Evolutionary conservation across 1,140 invertebrate species (phyloP).

Genomic region (Tribolium castaneum): DNA sequence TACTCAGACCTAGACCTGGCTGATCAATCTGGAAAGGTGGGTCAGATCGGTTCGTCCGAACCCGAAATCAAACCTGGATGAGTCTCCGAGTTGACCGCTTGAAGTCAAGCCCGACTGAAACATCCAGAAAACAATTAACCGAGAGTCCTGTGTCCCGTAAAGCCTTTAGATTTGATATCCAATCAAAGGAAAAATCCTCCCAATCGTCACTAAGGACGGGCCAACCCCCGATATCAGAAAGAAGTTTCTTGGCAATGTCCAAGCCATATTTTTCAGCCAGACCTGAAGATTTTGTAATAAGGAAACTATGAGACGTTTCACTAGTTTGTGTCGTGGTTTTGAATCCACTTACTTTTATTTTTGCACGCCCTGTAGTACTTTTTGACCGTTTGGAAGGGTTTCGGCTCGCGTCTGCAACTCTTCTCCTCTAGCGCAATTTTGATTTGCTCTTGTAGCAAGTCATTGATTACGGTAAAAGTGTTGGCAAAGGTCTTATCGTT

Average conservation of each 20-base stretch:
- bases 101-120: slow-evolving; percentile 85
- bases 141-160: slow-evolving; percentile 81
- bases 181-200: slow-evolving; percentile 72
- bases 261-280: slow-evolving; percentile 61
- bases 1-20: slow-evolving; percentile 82
- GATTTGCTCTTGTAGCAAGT: slow-evolving; percentile 41
- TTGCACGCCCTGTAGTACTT: slow-evolving; percentile 42
- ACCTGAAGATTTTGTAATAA: slow-evolving; percentile 26
- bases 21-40: slow-evolving; percentile 81
- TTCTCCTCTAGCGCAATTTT: slow-evolving; percentile 32
- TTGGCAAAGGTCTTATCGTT: slow-evolving; percentile 81
- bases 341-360: slow-evolving; percentile 2
- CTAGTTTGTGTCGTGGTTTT: neutral
- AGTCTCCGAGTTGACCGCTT: slow-evolving; percentile 84
- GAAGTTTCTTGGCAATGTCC: slow-evolving; percentile 62
- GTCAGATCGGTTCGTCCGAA: neutral
- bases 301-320: slow-evolving; percentile 17
- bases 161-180: slow-evolving; percentile 82
- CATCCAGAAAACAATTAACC: slow-evolving; percentile 87
- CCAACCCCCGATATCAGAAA: slow-evolving; percentile 70
- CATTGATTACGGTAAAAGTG: slow-evolving; percentile 78
- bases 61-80: slow-evolving; percentile 77
- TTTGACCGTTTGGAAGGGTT: slow-evolving; percentile 39
- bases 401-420: slow-evolving; percentile 9
- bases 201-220: slow-evolving; percentile 71